These are phyloP conservation scores for Platyura marginata DNA, from an alignment of 1,140 invertebrate species.

Conservation along the genomic window DNA sequence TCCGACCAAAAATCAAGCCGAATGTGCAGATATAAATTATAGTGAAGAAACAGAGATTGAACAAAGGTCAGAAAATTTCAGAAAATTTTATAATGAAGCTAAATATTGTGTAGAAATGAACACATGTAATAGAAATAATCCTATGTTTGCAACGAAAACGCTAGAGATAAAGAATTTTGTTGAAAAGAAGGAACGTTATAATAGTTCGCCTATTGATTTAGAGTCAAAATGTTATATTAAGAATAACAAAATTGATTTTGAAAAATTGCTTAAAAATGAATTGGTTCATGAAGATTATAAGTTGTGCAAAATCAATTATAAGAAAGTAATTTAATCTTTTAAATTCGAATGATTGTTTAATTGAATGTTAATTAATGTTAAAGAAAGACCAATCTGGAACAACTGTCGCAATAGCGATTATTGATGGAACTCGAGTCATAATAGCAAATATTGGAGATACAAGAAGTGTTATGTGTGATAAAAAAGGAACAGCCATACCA, in stretches of 20 bases:
- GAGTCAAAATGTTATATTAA: constrained; percentile 36
- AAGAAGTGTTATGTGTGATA: constrained; percentile 84
- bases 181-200: constrained; percentile 13
- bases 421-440: constrained; percentile 62
- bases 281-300: constrained; percentile 62
- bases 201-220: constrained; percentile 14
- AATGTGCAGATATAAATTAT: constrained; percentile 4
- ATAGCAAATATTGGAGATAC: constrained; percentile 96
- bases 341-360: neutral
- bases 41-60: neutral
- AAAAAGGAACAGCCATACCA: constrained; percentile 71
- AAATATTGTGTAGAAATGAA: constrained; percentile 1
- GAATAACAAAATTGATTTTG: constrained; percentile 54
- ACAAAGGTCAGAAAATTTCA: neutral
- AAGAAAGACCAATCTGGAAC: constrained; percentile 67
- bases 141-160: constrained; percentile 17
- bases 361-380: neutral
- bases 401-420: constrained; percentile 73
- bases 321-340: constrained; percentile 10
- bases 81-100: constrained; percentile 4
- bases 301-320: constrained; percentile 60
- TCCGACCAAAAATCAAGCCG: constrained; percentile 24
- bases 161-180: constrained; percentile 12
- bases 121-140: constrained; percentile 11
- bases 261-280: constrained; percentile 65